Conservation (phyloP, 2,888 invertebrate species). For the Aleiodes leptofemur region DNA sequence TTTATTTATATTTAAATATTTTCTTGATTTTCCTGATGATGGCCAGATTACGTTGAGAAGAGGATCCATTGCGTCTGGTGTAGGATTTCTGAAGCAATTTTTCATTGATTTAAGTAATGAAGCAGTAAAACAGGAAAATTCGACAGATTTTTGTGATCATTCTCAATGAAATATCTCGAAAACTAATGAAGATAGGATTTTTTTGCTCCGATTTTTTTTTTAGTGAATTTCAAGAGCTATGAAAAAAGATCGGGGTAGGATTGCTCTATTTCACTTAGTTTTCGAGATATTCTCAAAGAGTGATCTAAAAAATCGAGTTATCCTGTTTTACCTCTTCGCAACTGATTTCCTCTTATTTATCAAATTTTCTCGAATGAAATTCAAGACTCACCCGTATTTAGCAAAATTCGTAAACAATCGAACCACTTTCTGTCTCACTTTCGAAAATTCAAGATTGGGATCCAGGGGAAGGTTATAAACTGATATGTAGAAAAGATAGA, state of each 20-base stretch:
- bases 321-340: too few relatives aligned
- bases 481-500: conserved; percentile 77
- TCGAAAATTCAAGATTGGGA: conserved; percentile 56
- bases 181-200: too few relatives aligned
- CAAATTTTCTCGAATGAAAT: too few relatives aligned
- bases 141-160: too few relatives aligned
- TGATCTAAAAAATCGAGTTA: too few relatives aligned
- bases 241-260: too few relatives aligned
- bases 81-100: conserved; percentile 52
- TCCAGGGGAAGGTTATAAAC: conserved; percentile 51
- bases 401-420: conserved; percentile 77
- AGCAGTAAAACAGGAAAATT: too few relatives aligned
- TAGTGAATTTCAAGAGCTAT: not conserved
- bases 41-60: conserved; percentile 52
- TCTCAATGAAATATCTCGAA: too few relatives aligned
- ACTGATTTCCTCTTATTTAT: too few relatives aligned
- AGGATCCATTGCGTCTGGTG: conserved; percentile 47
- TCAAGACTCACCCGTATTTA: conserved; percentile 48
- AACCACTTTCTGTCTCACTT: conserved; percentile 75
- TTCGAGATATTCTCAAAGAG: not conserved
- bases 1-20: conserved; percentile 15
- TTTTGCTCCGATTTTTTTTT: not conserved
- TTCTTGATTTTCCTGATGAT: not conserved
- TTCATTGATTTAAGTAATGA: not conserved
- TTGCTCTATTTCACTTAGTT: too few relatives aligned